Conservation (phyloP, 2,797 vertebrate species). For the Manis crassicaudata region DNA sequence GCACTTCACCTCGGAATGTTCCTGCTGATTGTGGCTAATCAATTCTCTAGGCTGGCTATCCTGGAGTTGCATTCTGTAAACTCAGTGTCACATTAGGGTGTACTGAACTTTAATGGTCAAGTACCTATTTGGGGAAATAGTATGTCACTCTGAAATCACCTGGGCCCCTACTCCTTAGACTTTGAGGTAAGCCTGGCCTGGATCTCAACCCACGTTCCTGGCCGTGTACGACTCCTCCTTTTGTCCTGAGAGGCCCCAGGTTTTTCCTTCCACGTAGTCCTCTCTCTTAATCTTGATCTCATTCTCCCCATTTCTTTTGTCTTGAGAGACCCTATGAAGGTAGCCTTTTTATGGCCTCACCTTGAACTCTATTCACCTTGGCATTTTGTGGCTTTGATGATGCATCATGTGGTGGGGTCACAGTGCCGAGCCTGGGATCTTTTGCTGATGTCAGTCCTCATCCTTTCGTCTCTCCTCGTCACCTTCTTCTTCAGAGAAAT, state of each 20-base stretch:
- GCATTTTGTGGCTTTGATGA: background rate
- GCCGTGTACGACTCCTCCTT: background rate
- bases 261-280: background rate
- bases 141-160: background rate
- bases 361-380: background rate
- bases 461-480: background rate
- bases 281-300: background rate
- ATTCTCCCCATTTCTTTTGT: background rate
- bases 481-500: background rate
- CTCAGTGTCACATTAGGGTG: background rate
- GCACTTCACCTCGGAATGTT: conserved; percentile 27
- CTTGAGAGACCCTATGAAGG: background rate
- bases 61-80: background rate
- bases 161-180: background rate
- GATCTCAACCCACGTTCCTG: background rate
- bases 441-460: background rate
- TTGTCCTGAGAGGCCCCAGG: background rate
- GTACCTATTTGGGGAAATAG: background rate
- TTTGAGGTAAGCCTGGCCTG: background rate
- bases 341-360: background rate
- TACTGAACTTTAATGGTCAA: background rate
- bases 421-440: background rate
- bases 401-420: fast-evolving
- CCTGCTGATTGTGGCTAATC: conserved; percentile 40
- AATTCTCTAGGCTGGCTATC: background rate